Conservation (phyloP, 35 echinoderm and acorn worm species). For the Chiridota heheva region DNA sequence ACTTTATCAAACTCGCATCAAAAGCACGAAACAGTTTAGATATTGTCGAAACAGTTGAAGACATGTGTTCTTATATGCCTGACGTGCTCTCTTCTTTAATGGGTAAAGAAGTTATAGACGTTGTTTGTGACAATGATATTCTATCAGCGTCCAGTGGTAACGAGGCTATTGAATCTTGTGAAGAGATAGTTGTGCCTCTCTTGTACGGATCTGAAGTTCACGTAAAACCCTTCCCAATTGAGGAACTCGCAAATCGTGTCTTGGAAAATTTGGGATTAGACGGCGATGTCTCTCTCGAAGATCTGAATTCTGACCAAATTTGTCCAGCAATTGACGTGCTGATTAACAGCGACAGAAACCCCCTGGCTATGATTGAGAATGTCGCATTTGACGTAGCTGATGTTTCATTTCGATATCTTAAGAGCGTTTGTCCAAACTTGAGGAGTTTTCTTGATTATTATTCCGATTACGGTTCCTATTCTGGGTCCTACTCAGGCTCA, state of each 20-base stretch:
- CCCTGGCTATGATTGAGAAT: background rate
- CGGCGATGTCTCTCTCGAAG: background rate
- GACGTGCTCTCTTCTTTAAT: no score
- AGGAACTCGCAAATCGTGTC: background rate
- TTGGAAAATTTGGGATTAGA: slow-evolving; percentile 35
- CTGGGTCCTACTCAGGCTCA: no score
- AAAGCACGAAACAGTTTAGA: no score
- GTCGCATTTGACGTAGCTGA: background rate
- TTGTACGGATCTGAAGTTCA: slow-evolving; percentile 36
- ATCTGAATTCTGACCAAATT: slow-evolving; percentile 10
- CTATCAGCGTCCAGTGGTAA: no score
- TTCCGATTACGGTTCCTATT: no score
- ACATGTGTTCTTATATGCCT: no score
- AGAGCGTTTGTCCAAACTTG: background rate
- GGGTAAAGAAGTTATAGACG: no score
- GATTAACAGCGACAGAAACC: slow-evolving; percentile 4
- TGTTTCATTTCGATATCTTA: background rate
- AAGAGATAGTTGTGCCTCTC: slow-evolving; percentile 23
- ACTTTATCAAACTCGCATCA: no score
- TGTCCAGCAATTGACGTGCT: background rate
- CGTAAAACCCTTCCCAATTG: slow-evolving; percentile 36
- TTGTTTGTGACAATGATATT: no score
- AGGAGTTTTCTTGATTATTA: no score
- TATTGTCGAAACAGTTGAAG: no score
- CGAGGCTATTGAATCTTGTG: no score